These are phyloP conservation scores for Pantherophis alleghaniensis DNA, from an alignment of 2,797 vertebrate species.

Conservation along the genomic window DNA sequence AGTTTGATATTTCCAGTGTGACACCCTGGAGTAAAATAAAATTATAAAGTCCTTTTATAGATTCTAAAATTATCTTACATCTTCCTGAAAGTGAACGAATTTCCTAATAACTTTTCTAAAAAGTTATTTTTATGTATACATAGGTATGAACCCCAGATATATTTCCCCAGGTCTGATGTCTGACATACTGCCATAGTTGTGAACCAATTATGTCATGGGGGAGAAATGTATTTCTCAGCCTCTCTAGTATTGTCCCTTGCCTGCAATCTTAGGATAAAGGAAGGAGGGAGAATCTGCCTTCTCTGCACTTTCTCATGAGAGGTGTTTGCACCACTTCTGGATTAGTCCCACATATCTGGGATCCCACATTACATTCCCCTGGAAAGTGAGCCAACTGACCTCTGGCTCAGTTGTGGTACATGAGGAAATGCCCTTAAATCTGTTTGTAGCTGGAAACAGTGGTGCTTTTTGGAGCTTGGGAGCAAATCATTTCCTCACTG, in stretches of 20 bases:
- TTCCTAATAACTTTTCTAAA: not conserved
- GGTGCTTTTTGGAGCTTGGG: not conserved
- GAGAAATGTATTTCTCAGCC: not conserved
- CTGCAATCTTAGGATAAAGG: not conserved
- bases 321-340: not conserved
- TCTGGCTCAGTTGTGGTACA: not conserved
- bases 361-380: not conserved
- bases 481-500: not conserved
- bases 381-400: not conserved
- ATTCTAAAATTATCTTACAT: not conserved
- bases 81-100: not conserved
- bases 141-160: not conserved
- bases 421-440: not conserved
- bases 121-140: not conserved
- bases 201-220: not conserved
- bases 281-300: not conserved
- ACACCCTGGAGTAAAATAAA: not conserved
- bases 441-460: not conserved
- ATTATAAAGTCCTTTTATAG: not conserved
- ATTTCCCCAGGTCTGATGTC: not conserved
- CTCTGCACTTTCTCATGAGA: not conserved
- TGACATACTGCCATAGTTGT: not conserved
- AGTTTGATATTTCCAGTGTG: not conserved
- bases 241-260: not conserved
- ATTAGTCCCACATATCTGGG: not conserved